A percentile compares a stretch with the other conserved stretches of the same genome.
These are phyloP conservation scores for Leptinotarsa rubiginosa DNA, from an alignment of 2,888 invertebrate genomes.

Conservation along the genomic window DNA sequence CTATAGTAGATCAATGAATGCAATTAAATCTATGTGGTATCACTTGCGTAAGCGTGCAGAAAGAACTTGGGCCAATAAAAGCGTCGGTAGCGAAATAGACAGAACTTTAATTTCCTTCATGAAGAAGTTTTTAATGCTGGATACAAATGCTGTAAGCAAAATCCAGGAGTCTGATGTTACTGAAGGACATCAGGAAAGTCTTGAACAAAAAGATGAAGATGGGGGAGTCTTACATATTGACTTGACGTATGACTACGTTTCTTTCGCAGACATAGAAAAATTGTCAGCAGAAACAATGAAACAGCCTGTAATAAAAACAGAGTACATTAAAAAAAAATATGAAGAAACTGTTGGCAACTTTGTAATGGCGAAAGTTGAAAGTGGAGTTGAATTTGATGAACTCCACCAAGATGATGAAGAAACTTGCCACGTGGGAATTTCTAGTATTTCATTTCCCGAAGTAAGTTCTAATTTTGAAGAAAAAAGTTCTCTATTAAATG, in stretches of 20 bases:
- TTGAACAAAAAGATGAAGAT: background rate
- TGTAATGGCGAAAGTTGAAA: constrained; percentile 14
- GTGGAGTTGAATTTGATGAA: background rate
- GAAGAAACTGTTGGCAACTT: background rate
- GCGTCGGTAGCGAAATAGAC: background rate
- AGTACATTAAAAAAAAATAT: background rate
- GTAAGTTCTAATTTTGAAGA: background rate
- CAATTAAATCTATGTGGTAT: background rate
- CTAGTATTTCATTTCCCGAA: background rate
- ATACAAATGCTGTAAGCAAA: background rate
- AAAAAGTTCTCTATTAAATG: background rate
- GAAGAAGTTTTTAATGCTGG: background rate
- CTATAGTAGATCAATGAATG: background rate
- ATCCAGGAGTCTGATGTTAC: background rate
- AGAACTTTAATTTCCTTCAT: constrained; percentile 4
- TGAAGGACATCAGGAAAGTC: background rate
- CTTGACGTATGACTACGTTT: constrained; percentile 21
- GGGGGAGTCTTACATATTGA: background rate
- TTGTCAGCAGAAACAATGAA: background rate
- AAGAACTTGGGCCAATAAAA: background rate
- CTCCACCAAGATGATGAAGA: background rate
- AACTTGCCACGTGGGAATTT: background rate
- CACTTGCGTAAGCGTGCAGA: background rate
- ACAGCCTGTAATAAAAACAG: background rate
- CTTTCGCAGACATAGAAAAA: constrained; percentile 17